These are phyloP conservation scores for Megaustenia siamemsis DNA, from an alignment of 2,888 invertebrate genomes.

Conservation along the genomic window DNA sequence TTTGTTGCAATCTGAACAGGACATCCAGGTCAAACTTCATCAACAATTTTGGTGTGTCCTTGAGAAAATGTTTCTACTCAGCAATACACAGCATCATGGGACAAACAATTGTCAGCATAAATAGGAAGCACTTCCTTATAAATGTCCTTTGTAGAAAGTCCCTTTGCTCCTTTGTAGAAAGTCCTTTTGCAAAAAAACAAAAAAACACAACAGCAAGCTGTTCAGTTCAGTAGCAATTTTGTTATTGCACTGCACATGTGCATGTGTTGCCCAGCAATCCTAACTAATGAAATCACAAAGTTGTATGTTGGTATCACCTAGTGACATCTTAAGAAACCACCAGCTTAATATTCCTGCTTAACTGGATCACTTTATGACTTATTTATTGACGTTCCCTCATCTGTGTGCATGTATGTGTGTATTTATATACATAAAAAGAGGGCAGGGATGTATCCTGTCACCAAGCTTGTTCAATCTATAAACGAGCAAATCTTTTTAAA, in stretches of 20 bases:
- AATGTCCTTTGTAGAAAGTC: slow-evolving; percentile 1
- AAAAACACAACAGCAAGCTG: not conserved
- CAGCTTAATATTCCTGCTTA: not conserved
- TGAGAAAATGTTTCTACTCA: not conserved
- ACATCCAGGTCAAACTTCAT: not conserved
- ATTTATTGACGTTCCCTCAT: not conserved
- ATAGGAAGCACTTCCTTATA: slow-evolving; percentile 8
- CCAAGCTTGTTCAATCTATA: too few species aligned
- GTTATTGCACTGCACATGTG: not conserved
- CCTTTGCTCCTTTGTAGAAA: not conserved
- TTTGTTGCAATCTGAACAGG: slow-evolving; percentile 7
- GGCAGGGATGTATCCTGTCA: too few species aligned
- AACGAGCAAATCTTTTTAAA: too few species aligned
- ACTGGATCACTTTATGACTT: not conserved
- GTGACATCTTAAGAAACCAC: not conserved
- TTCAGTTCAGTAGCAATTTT: slow-evolving; percentile 2
- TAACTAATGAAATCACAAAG: not conserved
- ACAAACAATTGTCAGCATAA: not conserved
- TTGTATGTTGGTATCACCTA: slow-evolving; percentile 2
- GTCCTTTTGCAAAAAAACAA: not conserved
- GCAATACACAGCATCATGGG: not conserved
- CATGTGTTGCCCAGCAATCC: too few species aligned
- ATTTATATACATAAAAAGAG: too few species aligned
- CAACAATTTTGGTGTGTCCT: not conserved
- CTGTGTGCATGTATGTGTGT: not conserved